Base-by-base conservation (phyloP, 2,797 vertebrate species). In the Sebastes diploproa region DNA sequence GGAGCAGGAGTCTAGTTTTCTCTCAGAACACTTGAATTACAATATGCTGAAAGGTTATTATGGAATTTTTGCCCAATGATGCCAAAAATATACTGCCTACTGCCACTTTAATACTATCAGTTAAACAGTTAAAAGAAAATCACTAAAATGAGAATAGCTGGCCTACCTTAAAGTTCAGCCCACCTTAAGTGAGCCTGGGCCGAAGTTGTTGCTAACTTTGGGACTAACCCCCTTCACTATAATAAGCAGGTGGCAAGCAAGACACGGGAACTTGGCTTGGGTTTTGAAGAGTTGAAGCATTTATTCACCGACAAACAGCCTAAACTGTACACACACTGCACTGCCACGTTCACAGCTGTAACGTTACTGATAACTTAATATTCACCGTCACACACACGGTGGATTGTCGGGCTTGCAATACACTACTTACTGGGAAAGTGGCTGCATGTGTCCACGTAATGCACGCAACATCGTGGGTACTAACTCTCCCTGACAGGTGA, bases 1-100 rank as follows among this genome's bases (percentile, higher is more conserved):
- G 42, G 42, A 0, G 14, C 42, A 46, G 42, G 0, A 18, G 14
- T 46, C 42, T 46, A 46, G 14, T 2, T 46, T 0, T 46, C 42
- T 46, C 42, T 46, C 38, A 42, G 42, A 46, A 0, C 42, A 46
- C 14, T 46, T 46, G 42, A 46, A 46, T 46, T 46, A 42, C 6
- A 16, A 42, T 42, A 16, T 16, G 38, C 14, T 16, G 38, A 42
- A 42, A 42, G 14, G 38, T 42, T 42, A 16, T 42, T 42, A 42
- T 42, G 14, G 38, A 16, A 16, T 42, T 7, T 42, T 42, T 42
- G 38, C 38, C 38, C 38, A 42, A 42, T 42, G 14, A 42, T 42
- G 38, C 38, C 38, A 42, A 42, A 42, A 16, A 42, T 16, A 42
- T 42, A 16, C 38, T 42, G 38, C 14, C 14, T 42, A 42, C 14